Conservation (phyloP, 1,140 invertebrate genomes). For the Venustaconcha ellipsiformis region DNA sequence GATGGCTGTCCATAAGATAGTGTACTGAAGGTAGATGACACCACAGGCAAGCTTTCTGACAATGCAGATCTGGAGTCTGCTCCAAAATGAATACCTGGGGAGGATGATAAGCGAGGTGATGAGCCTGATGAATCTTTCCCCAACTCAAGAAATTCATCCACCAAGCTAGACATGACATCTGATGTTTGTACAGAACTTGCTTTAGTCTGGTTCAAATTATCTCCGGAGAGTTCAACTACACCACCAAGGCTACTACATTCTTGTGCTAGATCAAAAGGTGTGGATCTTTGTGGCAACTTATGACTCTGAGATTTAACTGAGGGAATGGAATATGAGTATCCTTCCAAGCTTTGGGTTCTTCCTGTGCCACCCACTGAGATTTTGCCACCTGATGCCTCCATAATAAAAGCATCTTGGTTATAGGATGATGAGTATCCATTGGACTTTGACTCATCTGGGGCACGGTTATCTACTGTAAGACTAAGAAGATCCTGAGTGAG, state of each 20-base stretch:
- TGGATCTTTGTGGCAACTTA: conserved; percentile 50
- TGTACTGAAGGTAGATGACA: no score
- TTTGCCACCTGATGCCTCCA: no score
- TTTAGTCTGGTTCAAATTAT: conserved; percentile 29
- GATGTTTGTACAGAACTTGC: conserved; percentile 40
- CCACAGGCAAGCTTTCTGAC: no score
- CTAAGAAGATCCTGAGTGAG: conserved; percentile 53
- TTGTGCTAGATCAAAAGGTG: conserved; percentile 48
- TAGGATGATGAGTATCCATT: neutral
- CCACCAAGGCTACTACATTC: no score
- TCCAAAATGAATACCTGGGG: no score
- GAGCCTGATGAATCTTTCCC: conserved; percentile 4
- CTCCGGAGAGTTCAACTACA: conserved; percentile 21
- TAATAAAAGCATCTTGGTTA: no score
- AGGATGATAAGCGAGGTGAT: no score
- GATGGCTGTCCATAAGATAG: no score
- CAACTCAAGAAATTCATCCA: conserved; percentile 58
- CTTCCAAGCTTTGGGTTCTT: no score
- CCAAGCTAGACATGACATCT: conserved; percentile 46
- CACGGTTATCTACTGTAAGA: conserved; percentile 41
- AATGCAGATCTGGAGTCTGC: no score
- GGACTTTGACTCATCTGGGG: conserved; percentile 12
- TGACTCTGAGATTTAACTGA: conserved; percentile 36
- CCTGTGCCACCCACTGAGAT: no score
- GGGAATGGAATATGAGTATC: no score